A percentile compares a stretch with the other conserved stretches of the same genome.
These are phyloP conservation scores for Erannis defoliaria DNA, from an alignment of 2,888 invertebrate species.

Conservation along the genomic window DNA sequence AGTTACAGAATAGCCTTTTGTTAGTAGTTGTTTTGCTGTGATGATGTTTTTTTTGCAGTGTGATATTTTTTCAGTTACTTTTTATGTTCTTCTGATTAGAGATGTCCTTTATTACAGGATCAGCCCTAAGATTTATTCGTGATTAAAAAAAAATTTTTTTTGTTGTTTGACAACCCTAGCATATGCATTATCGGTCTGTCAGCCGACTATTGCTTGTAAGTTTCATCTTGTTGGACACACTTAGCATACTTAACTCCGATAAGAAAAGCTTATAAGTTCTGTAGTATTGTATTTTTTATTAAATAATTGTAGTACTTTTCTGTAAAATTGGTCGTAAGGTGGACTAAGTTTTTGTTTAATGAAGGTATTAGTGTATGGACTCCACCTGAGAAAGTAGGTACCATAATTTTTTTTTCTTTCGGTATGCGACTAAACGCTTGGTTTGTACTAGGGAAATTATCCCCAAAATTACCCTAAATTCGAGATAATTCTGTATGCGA, in stretches of 20 bases:
- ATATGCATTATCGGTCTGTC: slow-evolving; percentile 50
- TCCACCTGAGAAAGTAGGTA: no score
- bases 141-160: slow-evolving; percentile 8
- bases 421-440: no score
- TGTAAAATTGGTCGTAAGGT: not conserved
- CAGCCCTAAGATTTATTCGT: not conserved
- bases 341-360: no score
- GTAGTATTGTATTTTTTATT: slow-evolving; percentile 9
- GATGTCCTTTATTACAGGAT: not conserved
- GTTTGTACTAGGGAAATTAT: no score
- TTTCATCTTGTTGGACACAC: slow-evolving; percentile 54
- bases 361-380: no score
- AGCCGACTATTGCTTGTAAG: slow-evolving; percentile 51
- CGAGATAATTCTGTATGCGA: no score
- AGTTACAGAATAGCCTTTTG: slow-evolving; percentile 29
- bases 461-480: no score
- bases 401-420: no score
- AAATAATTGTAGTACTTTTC: not conserved
- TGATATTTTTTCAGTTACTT: not conserved
- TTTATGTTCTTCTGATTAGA: not conserved
- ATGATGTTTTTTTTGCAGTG: slow-evolving; percentile 8
- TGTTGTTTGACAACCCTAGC: slow-evolving; percentile 55
- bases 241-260: slow-evolving; percentile 41
- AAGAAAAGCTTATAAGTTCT: slow-evolving; percentile 21
- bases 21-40: slow-evolving; percentile 23